These are phyloP conservation scores for Montipora efflorescens DNA, from an alignment of 64 coral and sea anemone genomes.

Conservation along the genomic window DNA sequence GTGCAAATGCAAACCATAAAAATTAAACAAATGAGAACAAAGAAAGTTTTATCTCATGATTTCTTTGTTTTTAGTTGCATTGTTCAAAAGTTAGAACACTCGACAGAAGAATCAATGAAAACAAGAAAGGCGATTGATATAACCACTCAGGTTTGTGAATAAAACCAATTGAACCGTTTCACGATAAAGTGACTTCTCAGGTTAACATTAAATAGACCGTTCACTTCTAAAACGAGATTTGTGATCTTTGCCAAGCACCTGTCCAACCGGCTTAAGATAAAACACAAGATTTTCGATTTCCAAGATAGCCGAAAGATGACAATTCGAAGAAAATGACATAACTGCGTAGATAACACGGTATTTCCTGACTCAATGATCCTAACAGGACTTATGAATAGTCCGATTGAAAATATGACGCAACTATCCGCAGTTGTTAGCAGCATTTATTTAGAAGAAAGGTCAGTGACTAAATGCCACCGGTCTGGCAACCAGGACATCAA, in stretches of 20 bases:
- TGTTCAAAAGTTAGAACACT: conserved; percentile 11
- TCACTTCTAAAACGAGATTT: neutral
- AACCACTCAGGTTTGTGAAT: neutral
- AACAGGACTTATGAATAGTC: neutral
- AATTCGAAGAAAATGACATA: neutral
- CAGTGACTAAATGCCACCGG: neutral
- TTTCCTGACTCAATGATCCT: neutral
- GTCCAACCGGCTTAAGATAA: neutral
- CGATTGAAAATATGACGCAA: neutral
- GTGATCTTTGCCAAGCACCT: neutral
- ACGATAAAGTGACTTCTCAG: neutral
- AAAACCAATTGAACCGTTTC: neutral
- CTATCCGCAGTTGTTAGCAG: neutral
- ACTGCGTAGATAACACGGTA: neutral
- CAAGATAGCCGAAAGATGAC: neutral
- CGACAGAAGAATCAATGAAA: conserved; percentile 25
- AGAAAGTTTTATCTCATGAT: conserved; percentile 4
- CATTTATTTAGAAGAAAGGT: neutral
- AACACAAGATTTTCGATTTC: neutral
- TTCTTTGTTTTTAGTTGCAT: conserved; percentile 33
- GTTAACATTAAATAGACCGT: neutral
- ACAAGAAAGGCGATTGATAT: conserved; percentile 38
- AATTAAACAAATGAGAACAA: conserved; percentile 33
- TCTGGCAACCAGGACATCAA: neutral
- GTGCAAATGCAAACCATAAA: neutral